Conservation (phyloP, 2,797 vertebrate species). For the Xiphorhynchus erythropygius region DNA sequence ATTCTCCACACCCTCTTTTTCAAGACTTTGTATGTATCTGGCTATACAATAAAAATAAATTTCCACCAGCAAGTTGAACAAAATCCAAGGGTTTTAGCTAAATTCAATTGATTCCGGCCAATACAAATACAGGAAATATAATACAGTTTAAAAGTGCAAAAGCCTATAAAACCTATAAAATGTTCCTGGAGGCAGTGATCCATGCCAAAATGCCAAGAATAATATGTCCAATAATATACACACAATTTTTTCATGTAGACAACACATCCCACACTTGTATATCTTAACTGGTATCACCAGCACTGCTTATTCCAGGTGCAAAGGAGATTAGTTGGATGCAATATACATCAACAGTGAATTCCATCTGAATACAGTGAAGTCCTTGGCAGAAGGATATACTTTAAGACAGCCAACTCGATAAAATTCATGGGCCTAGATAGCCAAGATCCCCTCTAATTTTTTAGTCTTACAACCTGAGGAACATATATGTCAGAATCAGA, state of each 20-base stretch:
- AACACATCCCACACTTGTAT: background rate
- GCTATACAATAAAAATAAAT: slow-evolving; percentile 45
- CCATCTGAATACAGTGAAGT: background rate
- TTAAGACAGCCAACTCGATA: background rate
- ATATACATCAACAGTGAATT: background rate
- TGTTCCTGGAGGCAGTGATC: slow-evolving; percentile 45
- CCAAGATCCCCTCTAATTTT: background rate
- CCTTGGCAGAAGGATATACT: background rate
- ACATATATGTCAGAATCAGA: background rate
- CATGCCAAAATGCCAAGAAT: slow-evolving; percentile 34
- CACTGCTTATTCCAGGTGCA: background rate
- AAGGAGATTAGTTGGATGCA: background rate
- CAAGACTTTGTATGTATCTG: background rate
- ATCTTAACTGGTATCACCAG: background rate
- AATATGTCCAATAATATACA: background rate
- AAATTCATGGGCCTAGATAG: background rate
- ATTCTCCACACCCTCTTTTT: slow-evolving; percentile 1
- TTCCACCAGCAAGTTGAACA: slow-evolving; percentile 48
- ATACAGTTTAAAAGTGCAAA: slow-evolving; percentile 33
- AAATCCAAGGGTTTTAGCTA: slow-evolving; percentile 52
- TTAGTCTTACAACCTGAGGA: background rate
- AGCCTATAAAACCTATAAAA: slow-evolving; percentile 46
- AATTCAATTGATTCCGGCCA: slow-evolving; percentile 44
- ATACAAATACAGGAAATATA: slow-evolving; percentile 60
- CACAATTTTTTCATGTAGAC: background rate